phyloP scores from a whole-genome alignment of 2,888 invertebrate genomes.

The Protula sp. region DNA sequence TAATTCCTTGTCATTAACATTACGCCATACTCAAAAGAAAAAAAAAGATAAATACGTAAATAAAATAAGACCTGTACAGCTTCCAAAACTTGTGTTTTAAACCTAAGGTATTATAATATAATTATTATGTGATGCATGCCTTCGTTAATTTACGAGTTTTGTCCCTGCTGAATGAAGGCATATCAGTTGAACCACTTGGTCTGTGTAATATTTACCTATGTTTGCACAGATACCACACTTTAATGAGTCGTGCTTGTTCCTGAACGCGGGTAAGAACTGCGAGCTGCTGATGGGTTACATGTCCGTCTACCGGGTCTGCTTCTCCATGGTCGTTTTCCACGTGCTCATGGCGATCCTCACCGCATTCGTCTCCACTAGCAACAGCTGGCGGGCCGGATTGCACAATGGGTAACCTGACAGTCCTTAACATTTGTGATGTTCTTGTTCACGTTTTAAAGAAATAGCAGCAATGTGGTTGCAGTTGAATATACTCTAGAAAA shows the following conservation, averaged over 20 bases:
- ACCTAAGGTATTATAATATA: too few species aligned
- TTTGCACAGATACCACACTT: constrained; percentile 50
- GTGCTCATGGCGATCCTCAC: constrained; percentile 47
- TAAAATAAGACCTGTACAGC: too few species aligned
- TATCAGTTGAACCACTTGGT: too few species aligned
- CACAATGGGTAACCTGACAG: constrained; percentile 53
- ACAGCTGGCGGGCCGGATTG: constrained; percentile 52
- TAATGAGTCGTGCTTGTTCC: constrained; percentile 46
- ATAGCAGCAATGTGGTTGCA: background rate
- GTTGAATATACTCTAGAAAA: too few species aligned
- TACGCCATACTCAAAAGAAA: too few species aligned
- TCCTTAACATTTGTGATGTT: background rate
- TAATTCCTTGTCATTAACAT: too few species aligned
- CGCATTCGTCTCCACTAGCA: constrained; percentile 50
- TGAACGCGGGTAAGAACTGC: constrained; percentile 49
- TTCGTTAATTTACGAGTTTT: too few species aligned
- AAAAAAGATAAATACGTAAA: too few species aligned
- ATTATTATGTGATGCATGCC: too few species aligned
- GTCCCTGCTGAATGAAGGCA: too few species aligned
- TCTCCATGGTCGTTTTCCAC: constrained; percentile 52
- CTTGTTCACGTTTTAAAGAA: background rate
- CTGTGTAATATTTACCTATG: too few species aligned
- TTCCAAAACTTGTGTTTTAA: too few species aligned
- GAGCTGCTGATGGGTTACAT: constrained; percentile 51
- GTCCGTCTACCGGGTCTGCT: constrained; percentile 54